Percentiles rank a stretch among this genome's conserved stretches.
Evolutionary conservation across 2,797 vertebrate genomes (phyloP).

Genomic region (Melanotaenia maccullochi): DNA sequence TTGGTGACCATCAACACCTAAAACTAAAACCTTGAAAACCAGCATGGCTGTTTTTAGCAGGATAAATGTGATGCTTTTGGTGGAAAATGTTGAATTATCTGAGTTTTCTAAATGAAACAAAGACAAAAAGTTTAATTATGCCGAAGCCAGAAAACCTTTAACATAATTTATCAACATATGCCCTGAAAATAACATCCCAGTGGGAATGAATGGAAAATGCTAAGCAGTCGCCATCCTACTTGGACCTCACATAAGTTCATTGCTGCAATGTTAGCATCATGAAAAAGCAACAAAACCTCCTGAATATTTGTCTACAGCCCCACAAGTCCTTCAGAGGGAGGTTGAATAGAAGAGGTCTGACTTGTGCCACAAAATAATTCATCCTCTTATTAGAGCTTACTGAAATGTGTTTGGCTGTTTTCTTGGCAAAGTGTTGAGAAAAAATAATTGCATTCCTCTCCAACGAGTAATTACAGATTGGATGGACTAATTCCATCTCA

Average conservation of each 20-base stretch:
- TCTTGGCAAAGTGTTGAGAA: constrained; percentile 2
- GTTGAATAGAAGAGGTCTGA: constrained; percentile 9
- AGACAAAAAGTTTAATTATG: background rate
- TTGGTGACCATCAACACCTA: no score
- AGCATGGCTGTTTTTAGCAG: no score
- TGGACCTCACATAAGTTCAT: background rate
- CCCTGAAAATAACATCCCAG: background rate
- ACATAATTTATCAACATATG: background rate
- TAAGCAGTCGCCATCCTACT: background rate
- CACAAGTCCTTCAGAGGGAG: background rate
- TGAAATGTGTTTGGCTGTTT: background rate
- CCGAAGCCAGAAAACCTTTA: background rate
- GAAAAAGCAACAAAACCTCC: background rate
- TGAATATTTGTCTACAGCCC: background rate
- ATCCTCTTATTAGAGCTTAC: background rate
- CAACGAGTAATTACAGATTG: constrained; percentile 24
- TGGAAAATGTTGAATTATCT: no score
- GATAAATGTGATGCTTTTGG: no score
- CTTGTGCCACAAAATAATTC: constrained; percentile 12
- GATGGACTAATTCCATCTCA: constrained; percentile 39
- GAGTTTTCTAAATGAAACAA: background rate
- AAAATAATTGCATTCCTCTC: constrained; percentile 43
- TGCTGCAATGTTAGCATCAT: background rate
- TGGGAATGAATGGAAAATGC: background rate
- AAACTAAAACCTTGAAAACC: no score